Evolutionary conservation across 2,888 invertebrate species (phyloP), one percentile per base, ranked within the genome.

Genomic region (Drosophila neonasuta): DNA sequence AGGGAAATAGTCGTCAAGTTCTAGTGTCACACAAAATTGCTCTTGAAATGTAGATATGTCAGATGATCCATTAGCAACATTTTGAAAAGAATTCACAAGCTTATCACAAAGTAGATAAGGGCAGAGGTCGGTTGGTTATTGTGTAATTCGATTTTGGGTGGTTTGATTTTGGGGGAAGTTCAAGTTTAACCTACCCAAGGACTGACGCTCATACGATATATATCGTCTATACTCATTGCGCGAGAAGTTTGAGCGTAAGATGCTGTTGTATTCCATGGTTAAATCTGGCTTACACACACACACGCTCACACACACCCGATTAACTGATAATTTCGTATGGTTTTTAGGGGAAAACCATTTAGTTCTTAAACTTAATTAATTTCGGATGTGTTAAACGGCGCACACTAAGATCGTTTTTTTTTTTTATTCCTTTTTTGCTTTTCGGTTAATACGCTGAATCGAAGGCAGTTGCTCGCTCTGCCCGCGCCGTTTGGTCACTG

Each of bases 131-230:
- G 1, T 34, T 52, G 36, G 0, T 34, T 52, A 45, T 66, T 71
- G 71, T 71, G 66, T 66, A 66, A 73, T 71, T 59, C 1, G 32
- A 34, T 15, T 44, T 15, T 30, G 10, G 6, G n/a, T 3, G 41
- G 29, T 20, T 1, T 36, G n/a, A 6, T n/a, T 9, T 11, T 9
- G 2, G 7, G 15, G 9, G 30, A 20, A 44, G 66, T 74, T 70
- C 71, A 72, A 76, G 83, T 82, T 71, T 39, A 72, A 86, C 89
- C 63, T 87, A 88, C 88, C 83, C 78, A 80, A 71, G 39, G 82
- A 79, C 49, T 86, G 89, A 20, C 89, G 88, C 34, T 90, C 90
- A 60, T 61, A 90, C 17, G 90, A 90, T 69, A 90, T 88, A 69
- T 90, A 90, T 77, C 88, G 80, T 36, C 76, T 79, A 59, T 90